phyloP scores from a whole-genome alignment of 2,888 invertebrate genomes.

The Tenthredo distinguenda region DNA sequence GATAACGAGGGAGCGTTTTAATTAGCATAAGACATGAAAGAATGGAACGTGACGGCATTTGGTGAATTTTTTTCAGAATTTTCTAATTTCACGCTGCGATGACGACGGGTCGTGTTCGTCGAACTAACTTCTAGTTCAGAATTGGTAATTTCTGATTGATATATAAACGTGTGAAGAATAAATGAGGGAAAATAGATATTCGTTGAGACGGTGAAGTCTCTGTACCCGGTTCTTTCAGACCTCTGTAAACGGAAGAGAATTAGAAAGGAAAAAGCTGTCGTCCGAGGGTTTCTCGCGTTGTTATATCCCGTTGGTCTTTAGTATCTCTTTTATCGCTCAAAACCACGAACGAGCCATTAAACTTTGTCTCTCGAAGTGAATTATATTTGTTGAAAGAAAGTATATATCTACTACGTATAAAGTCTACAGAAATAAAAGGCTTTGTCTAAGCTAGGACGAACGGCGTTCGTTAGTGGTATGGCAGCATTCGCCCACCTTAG shows the following conservation, averaged over 20 bases:
- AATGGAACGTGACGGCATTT: not conserved
- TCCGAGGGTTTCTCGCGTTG: not conserved
- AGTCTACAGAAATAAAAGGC: not conserved
- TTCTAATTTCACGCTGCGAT: not conserved
- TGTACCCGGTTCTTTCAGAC: not conserved
- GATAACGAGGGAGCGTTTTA: not conserved
- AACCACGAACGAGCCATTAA: constrained; percentile 23
- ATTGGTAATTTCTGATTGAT: not conserved
- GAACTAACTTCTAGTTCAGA: not conserved
- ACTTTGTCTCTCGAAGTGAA: not conserved
- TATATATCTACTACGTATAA: not conserved
- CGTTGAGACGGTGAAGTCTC: not conserved
- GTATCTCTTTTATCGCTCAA: constrained; percentile 22
- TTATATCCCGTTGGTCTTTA: not conserved
- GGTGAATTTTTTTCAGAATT: not conserved
- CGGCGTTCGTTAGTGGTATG: not conserved
- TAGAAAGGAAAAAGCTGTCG: not conserved
- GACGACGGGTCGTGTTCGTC: not conserved
- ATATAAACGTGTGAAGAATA: not conserved
- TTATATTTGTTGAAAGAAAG: not conserved
- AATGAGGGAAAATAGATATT: not conserved
- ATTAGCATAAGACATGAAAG: not conserved
- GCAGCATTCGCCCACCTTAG: not conserved
- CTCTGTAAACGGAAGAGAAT: not conserved
- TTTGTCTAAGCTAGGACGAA: not conserved